Evolutionary conservation across 2,888 invertebrate genomes (phyloP), one percentile per base, ranked within the genome.

Genomic region (Tenthredo livida): DNA sequence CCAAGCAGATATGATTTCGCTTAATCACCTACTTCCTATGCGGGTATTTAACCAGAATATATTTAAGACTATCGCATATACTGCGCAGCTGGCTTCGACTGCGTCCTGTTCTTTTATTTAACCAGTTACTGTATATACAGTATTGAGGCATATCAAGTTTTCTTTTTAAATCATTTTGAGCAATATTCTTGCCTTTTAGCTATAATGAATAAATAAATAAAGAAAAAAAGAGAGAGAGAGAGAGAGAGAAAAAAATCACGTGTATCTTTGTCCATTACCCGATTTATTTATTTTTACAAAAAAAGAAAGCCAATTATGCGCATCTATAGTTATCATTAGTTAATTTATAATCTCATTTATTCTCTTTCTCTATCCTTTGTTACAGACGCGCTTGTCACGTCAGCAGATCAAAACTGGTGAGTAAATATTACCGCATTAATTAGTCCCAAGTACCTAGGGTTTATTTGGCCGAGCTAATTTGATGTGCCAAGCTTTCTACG

Each of bases 11-110:
- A 80, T 58, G 80, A 80, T 80, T 80, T 50, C 61, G 61, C 80
- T 61, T 80, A 80, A 80, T 80, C 80, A 80, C 80, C 80, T 40
- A 80, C 80, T 80, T 80, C 80, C 80, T 40, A 80, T 80, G 80
- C 80, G 80, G 80, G 80, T 58, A 80, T 61, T 61, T 80, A 61
- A 61, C 80, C 29, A 50, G 80, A 80, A 80, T 80, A 80, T 61
- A 58, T 80, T 80, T 61, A 80, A 33, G 37, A 40, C 40, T 61
- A 58, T 80, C 80, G 80, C 40, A 7, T 17, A 40, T 58, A 40
- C 21, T n/a, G 33, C 80, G 40, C 61, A 58, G 58, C 61, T 80
- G 80, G 61, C 54, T 77, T 29, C 17, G 37, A n/a, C 40, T 61
- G 10, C 40, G 40, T 21, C 37, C 25, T 25, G 40, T 58, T 25